Evolutionary conservation across 2,113 vertebrate species (phyloP), one percentile per base, ranked within the genome.

Genomic region (Polypterus senegalus): DNA sequence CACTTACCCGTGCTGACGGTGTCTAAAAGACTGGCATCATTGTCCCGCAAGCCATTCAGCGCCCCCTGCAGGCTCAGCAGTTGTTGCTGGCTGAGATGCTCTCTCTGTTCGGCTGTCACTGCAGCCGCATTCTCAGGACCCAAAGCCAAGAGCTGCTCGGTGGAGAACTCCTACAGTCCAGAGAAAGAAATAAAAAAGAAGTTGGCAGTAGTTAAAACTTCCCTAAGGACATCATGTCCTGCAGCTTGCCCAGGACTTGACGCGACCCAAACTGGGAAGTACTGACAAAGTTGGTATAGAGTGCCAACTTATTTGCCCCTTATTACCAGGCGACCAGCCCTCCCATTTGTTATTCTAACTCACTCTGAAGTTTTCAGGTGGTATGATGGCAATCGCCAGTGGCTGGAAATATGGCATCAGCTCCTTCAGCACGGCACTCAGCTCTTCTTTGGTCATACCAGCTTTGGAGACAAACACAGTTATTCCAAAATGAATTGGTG

Each of bases 321-420:
- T 27, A 27, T 27, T 27, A 27, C 27, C 27, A 27, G 27, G 27
- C 27, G 27, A 27, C 27, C 27, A 27, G 27, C 27, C 27, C 27
- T 27, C 27, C 27, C 27, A 27, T 27, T 27, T 27, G 27, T 27
- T 27, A 27, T 27, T 27, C 27, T 27, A n/a, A 75, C 82, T 84
- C 85, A 90, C 87, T 76, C 80, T 81, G 73, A 90, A 87, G 61
- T 73, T 74, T 70, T 89, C 78, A 58, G 74, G 74, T 66, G 85
- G 83, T 65, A 89, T 77, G 11, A 9, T 10, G 67, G 70, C 79
- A 67, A 90, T 64, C 68, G 84, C 84, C 63, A 53, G 68, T 48
- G 84, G 83, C 48, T 86, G 84, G 68, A 89, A 82, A 72, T 85
- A 85, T 0, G 80, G 81, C 88, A 90, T 86, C 70, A 87, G 63